phyloP scores from a whole-genome alignment of 1,140 invertebrate species.

The Dermatophagoides farinae region DNA sequence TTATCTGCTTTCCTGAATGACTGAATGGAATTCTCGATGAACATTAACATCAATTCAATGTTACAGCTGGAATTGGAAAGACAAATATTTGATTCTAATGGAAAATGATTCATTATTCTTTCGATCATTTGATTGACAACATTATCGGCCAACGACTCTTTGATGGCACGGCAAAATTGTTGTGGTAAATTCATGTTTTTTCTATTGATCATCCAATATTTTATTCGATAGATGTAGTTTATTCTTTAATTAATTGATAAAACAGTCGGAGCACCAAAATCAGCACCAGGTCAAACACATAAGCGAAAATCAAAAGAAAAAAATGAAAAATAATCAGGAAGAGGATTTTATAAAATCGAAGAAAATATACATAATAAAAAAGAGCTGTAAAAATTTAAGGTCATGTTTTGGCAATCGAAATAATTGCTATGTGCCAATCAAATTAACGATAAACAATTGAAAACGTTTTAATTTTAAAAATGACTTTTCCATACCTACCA shows the following conservation, averaged over 20 bases:
- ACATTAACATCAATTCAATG: neutral
- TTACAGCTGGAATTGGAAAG: neutral
- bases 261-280: too few relatives aligned
- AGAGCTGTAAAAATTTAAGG: too few relatives aligned
- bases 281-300: too few relatives aligned
- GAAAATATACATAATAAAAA: too few relatives aligned
- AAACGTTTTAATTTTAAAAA: too few relatives aligned
- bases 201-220: neutral
- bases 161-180: neutral
- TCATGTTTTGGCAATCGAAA: too few relatives aligned
- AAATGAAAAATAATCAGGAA: neutral
- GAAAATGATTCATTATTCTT: neutral
- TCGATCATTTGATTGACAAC: neutral
- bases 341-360: neutral
- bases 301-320: too few relatives aligned
- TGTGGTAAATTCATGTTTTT: neutral
- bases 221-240: neutral
- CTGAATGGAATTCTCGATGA: neutral
- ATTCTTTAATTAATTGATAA: too few relatives aligned
- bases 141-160: neutral
- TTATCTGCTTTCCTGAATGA: neutral
- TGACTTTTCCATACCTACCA: too few relatives aligned
- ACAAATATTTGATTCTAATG: neutral
- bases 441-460: too few relatives aligned
- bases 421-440: too few relatives aligned